Conservation (phyloP, 2,113 vertebrate species). For the Colaptes auratus region DNA sequence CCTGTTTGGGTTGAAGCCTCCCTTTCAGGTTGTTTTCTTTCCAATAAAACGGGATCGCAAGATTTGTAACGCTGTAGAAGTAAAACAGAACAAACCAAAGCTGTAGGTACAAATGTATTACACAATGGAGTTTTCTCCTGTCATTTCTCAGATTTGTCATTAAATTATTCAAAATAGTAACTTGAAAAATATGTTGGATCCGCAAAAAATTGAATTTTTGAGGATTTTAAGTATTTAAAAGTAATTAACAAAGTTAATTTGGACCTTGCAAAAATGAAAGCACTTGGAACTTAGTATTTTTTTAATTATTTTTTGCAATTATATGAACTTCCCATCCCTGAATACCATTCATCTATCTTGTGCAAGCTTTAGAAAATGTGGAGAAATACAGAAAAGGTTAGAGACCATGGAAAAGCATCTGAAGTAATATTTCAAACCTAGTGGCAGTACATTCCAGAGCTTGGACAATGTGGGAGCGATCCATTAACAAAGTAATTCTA, state of each 20-base stretch:
- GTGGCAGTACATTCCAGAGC: not conserved
- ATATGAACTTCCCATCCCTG: not conserved
- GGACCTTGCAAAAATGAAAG: not conserved
- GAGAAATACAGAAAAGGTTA: not conserved
- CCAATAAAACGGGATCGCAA: not conserved
- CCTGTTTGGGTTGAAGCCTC: not conserved
- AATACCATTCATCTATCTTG: not conserved
- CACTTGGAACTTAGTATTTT: not conserved
- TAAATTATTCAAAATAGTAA: not conserved
- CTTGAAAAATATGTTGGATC: not conserved
- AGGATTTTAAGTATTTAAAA: not conserved
- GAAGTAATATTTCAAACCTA: not conserved
- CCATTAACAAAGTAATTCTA: not conserved
- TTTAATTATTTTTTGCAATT: not conserved
- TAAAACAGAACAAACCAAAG: not conserved
- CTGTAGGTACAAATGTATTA: not conserved
- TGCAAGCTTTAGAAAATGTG: not conserved
- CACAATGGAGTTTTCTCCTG: not conserved
- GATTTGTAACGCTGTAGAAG: not conserved
- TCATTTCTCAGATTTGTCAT: not conserved
- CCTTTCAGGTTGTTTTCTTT: not conserved
- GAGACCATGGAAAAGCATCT: not conserved
- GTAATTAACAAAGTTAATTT: not conserved
- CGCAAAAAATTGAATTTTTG: not conserved
- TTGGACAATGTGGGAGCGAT: not conserved